A percentile compares a stretch with the other conserved stretches of the same genome.
These are phyloP conservation scores for Drosophila buzzatii DNA, from an alignment of 2,888 invertebrate genomes.

Conservation along the genomic window DNA sequence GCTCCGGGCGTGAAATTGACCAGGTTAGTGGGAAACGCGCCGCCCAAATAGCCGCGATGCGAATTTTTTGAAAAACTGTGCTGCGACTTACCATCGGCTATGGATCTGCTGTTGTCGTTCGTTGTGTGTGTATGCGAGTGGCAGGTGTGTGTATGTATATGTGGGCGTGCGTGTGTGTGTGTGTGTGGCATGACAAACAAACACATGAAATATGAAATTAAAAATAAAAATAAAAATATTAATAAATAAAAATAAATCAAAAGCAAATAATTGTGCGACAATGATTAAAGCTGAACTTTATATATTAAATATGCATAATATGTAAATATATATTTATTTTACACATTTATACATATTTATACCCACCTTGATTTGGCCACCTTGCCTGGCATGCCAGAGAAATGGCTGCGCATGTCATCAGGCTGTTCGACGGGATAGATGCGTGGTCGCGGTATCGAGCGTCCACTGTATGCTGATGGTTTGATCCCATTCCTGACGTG, in stretches of 20 bases:
- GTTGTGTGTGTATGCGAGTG: not conserved
- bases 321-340: not conserved
- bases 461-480: slow-evolving; percentile 96
- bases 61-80: slow-evolving; percentile 94
- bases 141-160: not conserved
- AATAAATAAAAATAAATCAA: slow-evolving; percentile 25
- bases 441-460: slow-evolving; percentile 94
- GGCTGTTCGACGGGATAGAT: slow-evolving; percentile 91
- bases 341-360: slow-evolving; percentile 43
- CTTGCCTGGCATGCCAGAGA: slow-evolving; percentile 89
- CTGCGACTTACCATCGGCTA: slow-evolving; percentile 95
- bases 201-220: slow-evolving; percentile 50
- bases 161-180: not conserved
- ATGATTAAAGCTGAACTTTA: not conserved
- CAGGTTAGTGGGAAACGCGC: slow-evolving; percentile 90
- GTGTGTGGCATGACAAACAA: slow-evolving; percentile 44
- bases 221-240: slow-evolving; percentile 43
- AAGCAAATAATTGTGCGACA: slow-evolving; percentile 30
- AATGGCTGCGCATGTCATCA: slow-evolving; percentile 92
- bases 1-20: slow-evolving; percentile 92
- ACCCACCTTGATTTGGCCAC: slow-evolving; percentile 84
- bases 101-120: slow-evolving; percentile 87
- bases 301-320: not conserved
- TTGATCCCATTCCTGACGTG: slow-evolving; percentile 91
- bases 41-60: slow-evolving; percentile 89